Conservation (phyloP, 2,797 vertebrate genomes). For the Ibycter americanus region DNA sequence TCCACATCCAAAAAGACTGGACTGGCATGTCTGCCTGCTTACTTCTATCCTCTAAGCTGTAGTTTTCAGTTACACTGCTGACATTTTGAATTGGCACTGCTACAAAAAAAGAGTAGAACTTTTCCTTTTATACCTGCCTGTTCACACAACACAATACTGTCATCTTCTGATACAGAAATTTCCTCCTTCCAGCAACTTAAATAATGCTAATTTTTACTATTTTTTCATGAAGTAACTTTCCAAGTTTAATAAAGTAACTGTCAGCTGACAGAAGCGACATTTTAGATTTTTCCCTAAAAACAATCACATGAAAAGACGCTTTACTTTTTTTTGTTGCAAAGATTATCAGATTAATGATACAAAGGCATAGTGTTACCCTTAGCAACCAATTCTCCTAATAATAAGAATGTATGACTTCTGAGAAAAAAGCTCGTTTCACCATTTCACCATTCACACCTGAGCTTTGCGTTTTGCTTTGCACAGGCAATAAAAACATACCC, state of each 20-base stretch:
- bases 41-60: background rate
- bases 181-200: background rate
- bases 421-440: background rate
- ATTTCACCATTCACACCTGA: background rate
- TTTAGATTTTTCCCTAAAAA: background rate
- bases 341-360: background rate
- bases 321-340: background rate
- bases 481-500: background rate
- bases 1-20: background rate
- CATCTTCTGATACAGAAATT: background rate
- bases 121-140: background rate
- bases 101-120: background rate
- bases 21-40: background rate
- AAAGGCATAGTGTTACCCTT: background rate
- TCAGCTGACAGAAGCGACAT: background rate
- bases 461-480: background rate
- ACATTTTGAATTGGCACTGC: background rate
- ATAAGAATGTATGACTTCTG: background rate
- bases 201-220: background rate
- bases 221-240: background rate
- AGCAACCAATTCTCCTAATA: background rate
- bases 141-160: background rate
- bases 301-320: background rate
- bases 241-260: background rate
- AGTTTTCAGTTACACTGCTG: background rate